Evolutionary conservation across 2,797 vertebrate species (phyloP).

Genomic region (Brotula barbata): DNA sequence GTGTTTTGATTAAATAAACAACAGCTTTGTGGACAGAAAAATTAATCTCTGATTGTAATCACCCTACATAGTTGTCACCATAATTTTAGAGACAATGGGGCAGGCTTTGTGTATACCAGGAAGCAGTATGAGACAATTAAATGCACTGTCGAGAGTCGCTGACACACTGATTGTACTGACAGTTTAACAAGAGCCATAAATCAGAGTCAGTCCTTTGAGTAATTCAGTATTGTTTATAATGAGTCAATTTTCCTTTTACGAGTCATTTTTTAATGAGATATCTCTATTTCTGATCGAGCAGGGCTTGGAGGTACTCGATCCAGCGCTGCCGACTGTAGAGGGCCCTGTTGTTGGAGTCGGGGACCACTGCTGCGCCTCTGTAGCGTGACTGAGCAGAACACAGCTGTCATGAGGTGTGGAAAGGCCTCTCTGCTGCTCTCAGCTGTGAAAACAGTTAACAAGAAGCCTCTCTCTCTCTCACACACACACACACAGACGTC

Average conservation of each 20-base stretch:
- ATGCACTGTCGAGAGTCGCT: slow-evolving; percentile 9
- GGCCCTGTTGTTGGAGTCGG: slow-evolving; percentile 46
- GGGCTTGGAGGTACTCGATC: too few species aligned
- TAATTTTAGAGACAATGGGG: slow-evolving; percentile 13
- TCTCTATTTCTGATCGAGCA: too few species aligned
- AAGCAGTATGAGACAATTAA: slow-evolving; percentile 24
- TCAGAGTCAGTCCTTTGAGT: not conserved
- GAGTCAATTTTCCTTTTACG: too few species aligned
- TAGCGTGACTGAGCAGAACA: slow-evolving; percentile 69
- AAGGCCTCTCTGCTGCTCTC: slow-evolving; percentile 67
- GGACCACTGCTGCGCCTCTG: slow-evolving; percentile 38
- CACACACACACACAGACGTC: slow-evolving; percentile 5
- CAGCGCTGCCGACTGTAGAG: slow-evolving; percentile 41
- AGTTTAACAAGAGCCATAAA: not conserved
- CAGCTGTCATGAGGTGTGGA: slow-evolving; percentile 78
- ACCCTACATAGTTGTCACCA: slow-evolving; percentile 16
- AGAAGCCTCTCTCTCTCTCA: slow-evolving; percentile 35
- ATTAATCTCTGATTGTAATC: slow-evolving; percentile 22
- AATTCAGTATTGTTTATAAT: too few species aligned
- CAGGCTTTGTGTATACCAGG: not conserved
- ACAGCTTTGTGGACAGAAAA: not conserved
- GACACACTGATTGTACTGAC: slow-evolving; percentile 1
- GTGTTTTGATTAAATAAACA: slow-evolving; percentile 14
- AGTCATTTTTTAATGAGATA: too few species aligned
- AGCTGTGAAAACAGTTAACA: slow-evolving; percentile 78